These are phyloP conservation scores for Paramuricea clavata DNA, from an alignment of 92 coral and sea anemone species.

Conservation along the genomic window DNA sequence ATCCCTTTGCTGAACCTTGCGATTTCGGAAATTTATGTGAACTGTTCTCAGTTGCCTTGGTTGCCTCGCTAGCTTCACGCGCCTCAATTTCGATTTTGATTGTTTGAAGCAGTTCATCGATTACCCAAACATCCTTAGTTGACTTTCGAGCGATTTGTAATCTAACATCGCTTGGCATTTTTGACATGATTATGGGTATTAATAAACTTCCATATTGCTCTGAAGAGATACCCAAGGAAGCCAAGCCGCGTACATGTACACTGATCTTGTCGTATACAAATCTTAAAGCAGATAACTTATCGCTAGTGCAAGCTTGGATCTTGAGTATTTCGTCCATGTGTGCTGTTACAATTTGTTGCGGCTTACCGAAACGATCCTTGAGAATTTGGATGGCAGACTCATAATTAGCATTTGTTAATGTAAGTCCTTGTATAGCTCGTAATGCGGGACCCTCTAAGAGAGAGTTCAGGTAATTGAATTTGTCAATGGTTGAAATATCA, in stretches of 20 bases:
- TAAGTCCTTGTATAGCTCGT: constrained; percentile 8
- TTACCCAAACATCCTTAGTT: constrained; percentile 23
- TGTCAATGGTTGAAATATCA: background rate
- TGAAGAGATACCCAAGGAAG: background rate
- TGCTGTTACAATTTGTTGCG: constrained; percentile 3
- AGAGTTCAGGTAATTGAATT: constrained; percentile 7
- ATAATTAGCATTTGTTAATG: background rate
- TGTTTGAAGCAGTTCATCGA: constrained; percentile 33
- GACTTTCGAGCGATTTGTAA: background rate
- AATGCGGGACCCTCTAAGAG: constrained; percentile 43
- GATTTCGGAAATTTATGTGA: too few species aligned
- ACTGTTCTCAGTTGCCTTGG: constrained; percentile 12
- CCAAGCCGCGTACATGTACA: background rate
- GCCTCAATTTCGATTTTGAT: constrained; percentile 34
- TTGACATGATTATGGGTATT: background rate
- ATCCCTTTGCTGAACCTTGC: too few species aligned
- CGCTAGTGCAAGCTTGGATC: background rate
- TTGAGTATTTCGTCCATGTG: constrained; percentile 35
- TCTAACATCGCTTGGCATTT: background rate
- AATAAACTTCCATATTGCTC: constrained; percentile 8
- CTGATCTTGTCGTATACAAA: constrained; percentile 8
- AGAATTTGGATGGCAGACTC: background rate
- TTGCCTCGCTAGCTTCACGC: constrained; percentile 21
- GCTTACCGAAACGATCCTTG: background rate
- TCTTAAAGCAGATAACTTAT: background rate